A percentile compares a stretch with the other conserved stretches of the same genome.
phyloP scores from a whole-genome alignment of 2,888 invertebrate species.

The Agrotis segetum region DNA sequence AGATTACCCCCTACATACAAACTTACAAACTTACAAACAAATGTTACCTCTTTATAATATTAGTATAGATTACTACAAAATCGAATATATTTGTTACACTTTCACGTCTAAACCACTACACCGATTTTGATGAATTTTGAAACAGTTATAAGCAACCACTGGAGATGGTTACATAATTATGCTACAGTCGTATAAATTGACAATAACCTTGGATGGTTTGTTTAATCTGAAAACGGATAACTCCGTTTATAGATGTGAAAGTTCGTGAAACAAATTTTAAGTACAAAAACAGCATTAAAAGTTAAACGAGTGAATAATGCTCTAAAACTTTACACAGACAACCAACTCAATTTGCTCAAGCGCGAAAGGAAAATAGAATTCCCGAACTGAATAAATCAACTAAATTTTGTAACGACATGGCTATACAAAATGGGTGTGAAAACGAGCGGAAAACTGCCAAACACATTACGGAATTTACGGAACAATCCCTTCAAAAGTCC shows the following conservation, averaged over 20 bases:
- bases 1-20: too few relatives aligned
- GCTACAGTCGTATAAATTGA: conserved; percentile 5
- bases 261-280: conserved; percentile 23
- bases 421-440: conserved; percentile 14
- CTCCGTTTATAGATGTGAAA: conserved; percentile 20
- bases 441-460: conserved; percentile 15
- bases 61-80: too few relatives aligned
- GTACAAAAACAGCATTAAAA: conserved; percentile 15
- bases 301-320: conserved; percentile 23
- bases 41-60: too few relatives aligned
- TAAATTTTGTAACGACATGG: background rate
- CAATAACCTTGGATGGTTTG: conserved; percentile 4
- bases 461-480: conserved; percentile 4
- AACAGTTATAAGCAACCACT: too few relatives aligned
- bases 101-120: too few relatives aligned
- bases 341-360: conserved; percentile 18
- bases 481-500: background rate
- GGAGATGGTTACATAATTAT: too few relatives aligned
- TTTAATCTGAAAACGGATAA: conserved; percentile 13
- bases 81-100: too few relatives aligned
- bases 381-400: conserved; percentile 13
- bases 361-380: conserved; percentile 17
- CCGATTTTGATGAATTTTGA: too few relatives aligned
- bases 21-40: too few relatives aligned
- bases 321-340: conserved; percentile 18